phyloP scores from a whole-genome alignment of 2,888 invertebrate genomes.

The Drosophila setosimentum region DNA sequence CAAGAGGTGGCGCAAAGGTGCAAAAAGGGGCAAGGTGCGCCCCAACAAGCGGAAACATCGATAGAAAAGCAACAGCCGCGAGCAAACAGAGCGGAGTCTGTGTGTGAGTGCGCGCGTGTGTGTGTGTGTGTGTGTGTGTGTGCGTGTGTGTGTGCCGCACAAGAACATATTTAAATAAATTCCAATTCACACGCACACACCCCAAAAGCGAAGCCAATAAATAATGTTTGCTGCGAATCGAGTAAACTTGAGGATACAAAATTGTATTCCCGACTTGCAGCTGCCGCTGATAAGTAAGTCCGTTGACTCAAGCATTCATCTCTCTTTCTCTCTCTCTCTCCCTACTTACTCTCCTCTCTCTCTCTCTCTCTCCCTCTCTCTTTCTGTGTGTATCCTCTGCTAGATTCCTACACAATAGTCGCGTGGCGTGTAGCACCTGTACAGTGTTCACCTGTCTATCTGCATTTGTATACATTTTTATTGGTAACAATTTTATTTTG shows the following conservation, averaged over 20 bases:
- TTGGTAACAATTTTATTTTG: slow-evolving; percentile 77
- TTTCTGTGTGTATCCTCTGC: neutral
- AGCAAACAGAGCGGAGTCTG: neutral
- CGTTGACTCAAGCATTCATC: slow-evolving; percentile 13
- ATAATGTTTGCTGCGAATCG: slow-evolving; percentile 65
- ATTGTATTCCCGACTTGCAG: slow-evolving; percentile 18
- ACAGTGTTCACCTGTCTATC: slow-evolving; percentile 61
- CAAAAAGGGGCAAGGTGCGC: slow-evolving; percentile 20
- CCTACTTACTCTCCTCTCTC: neutral
- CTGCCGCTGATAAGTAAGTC: slow-evolving; percentile 40
- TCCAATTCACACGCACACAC: slow-evolving; percentile 61
- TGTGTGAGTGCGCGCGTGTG: neutral
- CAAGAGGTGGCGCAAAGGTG: slow-evolving; percentile 49
- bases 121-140: neutral
- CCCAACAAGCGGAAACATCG: slow-evolving; percentile 23
- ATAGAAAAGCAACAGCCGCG: slow-evolving; percentile 17
- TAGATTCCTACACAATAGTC: too few relatives aligned
- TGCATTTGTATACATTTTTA: slow-evolving; percentile 76
- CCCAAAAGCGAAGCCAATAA: slow-evolving; percentile 70
- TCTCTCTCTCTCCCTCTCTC: neutral
- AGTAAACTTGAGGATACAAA: slow-evolving; percentile 47
- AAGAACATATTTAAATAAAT: slow-evolving; percentile 78
- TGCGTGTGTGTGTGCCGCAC: slow-evolving; percentile 21
- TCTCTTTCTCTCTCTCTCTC: neutral
- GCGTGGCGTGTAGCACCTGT: slow-evolving; percentile 2